Evolutionary conservation across 1,140 invertebrate species (phyloP), one percentile per base, ranked within the genome.

Genomic region (Melipona quadrifasciata): DNA sequence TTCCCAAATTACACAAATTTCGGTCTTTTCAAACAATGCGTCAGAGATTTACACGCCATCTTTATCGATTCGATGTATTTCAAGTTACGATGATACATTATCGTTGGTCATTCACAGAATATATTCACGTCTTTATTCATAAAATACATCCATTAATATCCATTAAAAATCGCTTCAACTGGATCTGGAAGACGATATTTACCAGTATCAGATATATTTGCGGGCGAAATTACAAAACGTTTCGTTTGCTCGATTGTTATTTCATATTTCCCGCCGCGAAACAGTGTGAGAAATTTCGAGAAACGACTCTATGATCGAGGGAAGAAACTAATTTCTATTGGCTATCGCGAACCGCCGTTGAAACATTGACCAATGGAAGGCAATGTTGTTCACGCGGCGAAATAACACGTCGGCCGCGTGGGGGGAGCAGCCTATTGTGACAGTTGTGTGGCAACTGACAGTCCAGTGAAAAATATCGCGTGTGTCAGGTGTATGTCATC

Each of bases 371-470:
- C 83, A 85, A 80, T 73, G 51, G n/a, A 34, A 80, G 8, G 8
- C 39, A 8, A 34, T 74, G 64, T 68, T 65, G 80, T 76, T 68
- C 61, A 34, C 64, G 73, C 68, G 39, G 57, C 31, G 67, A 84
- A 84, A 71, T 79, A 79, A 84, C 71, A 67, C 67, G 55, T 75
- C 51, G 27, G 57, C 67, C 64, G 76, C 31, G 57, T 79, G 57
- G 57, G 57, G 73, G 75, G 67, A 84, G 57, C 67, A 79, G 74
- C 17, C 76, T 72, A 51, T 76, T 55, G 74, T 51, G 47, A 79
- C 78, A 84, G 79, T 84, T 71, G 75, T 84, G 47, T 64, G 47
- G 75, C 65, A 84, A 79, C 71, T 84, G 76, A 79, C 76, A 84
- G 82, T 84, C 12, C 67, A 72, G 75, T 34, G 47, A 31, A 84